Evolutionary conservation across 2,888 invertebrate genomes (phyloP), one percentile per base, ranked within the genome.

Genomic region (Drosophila cognata): DNA sequence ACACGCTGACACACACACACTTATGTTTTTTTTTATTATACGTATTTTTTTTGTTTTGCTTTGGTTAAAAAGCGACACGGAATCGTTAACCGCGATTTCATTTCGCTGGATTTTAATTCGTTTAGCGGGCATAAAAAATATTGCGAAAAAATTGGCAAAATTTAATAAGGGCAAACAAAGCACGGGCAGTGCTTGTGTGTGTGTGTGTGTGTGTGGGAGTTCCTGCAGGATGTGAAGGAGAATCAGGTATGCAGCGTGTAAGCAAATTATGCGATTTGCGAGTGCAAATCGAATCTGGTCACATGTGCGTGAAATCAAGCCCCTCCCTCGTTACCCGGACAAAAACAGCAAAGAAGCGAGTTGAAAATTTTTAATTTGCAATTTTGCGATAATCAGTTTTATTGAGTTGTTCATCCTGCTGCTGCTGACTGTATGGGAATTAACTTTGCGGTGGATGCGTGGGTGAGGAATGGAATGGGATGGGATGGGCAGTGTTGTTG

Each of bases 251-350:
- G 62, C 31, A 56, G 50, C 65, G 65, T 66, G 64, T 48, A 33
- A 55, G 61, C 55, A 76, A 75, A 79, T 79, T 72, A 80, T 73
- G 77, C 76, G 72, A 73, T 77, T 81, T 73, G 81, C 61, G 72
- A 77, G 65, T 82, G 76, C 85, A 89, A 88, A 88, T 88, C 88
- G 81, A 88, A 90, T 88, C 84, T 71, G 74, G 78, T 70, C 89
- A 82, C 89, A 90, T 88, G 89, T 90, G 88, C 91, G 91, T 90
- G 88, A 88, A 88, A 88, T 88, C 78, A 48, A 35, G 16, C 28
- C 43, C 21, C 21, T 43, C 41, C 4, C 41, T 43, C 11, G 41
- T 43, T 43, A 5, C 11, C 21, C 21, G 21, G 43, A n/a, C 43
- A 21, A 35, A 16, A 33, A 46, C 21, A 58, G 33, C 33, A 60